phyloP scores from a whole-genome alignment of 35 echinoderm and acorn worm species.

The Anneissia japonica region DNA sequence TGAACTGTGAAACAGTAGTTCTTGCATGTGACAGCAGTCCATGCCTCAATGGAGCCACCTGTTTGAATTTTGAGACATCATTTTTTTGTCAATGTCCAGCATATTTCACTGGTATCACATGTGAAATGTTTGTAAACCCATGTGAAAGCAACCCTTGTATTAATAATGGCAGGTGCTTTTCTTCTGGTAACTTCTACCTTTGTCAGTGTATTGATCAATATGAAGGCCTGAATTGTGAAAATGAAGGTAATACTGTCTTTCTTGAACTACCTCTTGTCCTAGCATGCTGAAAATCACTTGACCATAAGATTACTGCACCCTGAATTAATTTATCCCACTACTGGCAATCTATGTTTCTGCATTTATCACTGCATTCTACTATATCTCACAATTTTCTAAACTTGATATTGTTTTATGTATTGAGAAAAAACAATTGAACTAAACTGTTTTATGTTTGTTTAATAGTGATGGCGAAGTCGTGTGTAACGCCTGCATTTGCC shows the following conservation, averaged over 20 bases:
- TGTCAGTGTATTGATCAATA: constrained; percentile 10
- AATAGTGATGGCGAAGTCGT: no score
- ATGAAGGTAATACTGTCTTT: neutral
- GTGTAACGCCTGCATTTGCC: no score
- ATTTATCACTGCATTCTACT: no score
- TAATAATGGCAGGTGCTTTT: constrained; percentile 35
- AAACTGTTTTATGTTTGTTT: no score
- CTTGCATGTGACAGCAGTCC: constrained; percentile 70
- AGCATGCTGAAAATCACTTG: no score
- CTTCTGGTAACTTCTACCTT: neutral
- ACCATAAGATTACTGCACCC: no score
- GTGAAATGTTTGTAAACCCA: neutral
- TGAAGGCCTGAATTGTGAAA: constrained; percentile 26
- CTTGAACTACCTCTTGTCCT: no score
- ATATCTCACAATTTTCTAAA: no score
- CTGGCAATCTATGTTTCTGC: no score
- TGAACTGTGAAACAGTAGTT: constrained; percentile 55
- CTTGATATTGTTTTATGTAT: no score
- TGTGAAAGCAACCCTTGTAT: constrained; percentile 33
- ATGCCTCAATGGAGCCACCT: constrained; percentile 55
- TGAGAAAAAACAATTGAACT: no score
- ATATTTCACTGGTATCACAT: constrained; percentile 40
- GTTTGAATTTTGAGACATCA: constrained; percentile 17
- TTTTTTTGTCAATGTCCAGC: constrained; percentile 50
- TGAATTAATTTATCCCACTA: no score